Base-by-base conservation (phyloP, 2,888 invertebrate genomes). In the Dynastes tityus region DNA sequence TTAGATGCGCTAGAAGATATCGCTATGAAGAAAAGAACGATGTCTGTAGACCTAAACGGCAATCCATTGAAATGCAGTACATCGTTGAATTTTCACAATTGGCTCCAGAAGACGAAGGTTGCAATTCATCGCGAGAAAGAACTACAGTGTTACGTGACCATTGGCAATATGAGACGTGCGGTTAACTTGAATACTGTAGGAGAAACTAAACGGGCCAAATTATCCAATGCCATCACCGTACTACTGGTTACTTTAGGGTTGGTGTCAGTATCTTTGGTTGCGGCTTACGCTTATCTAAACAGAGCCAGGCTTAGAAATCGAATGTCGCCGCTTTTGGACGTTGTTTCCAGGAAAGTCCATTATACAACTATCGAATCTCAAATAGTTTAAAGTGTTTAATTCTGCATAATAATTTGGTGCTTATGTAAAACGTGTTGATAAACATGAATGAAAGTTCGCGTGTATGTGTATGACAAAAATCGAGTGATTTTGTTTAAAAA, bases 61-160 rank as follows among this genome's bases (percentile, higher is more conserved):
- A 95, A 95, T 89, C 93, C 93, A 0, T 92, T 95, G 73, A 88
- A 90, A n/a, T 95, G 95, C 84, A 92, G 92, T 82, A 91, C 91
- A 79, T 89, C 93, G 32, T 90, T 90, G 80, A 89, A 90, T 8
- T 91, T 95, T 71, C 90, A 92, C 78, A 87, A 89, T 67, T 95
- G 95, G 94, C 87, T 94, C 80, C 89, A 89, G 37, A 89, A 85
- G 29, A 94, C 94, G 0, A 90, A 91, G 71, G 92, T 94, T 0
- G 88, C 87, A 0, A 90, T 94, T 9, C 89, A 92, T 53, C 91
- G 92, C 82, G 89, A 90, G 82, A 90, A 92, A 27, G 87, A 86
- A 13, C 87, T 94, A 27, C 88, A 88, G 83, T 95, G 95, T 84
- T 83, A 81, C 58, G 84, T 85, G 67, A 82, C 85, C 27, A 87